Evolutionary conservation across 2,113 vertebrate genomes (phyloP).

Genomic region (Poicephalus meyeri): DNA sequence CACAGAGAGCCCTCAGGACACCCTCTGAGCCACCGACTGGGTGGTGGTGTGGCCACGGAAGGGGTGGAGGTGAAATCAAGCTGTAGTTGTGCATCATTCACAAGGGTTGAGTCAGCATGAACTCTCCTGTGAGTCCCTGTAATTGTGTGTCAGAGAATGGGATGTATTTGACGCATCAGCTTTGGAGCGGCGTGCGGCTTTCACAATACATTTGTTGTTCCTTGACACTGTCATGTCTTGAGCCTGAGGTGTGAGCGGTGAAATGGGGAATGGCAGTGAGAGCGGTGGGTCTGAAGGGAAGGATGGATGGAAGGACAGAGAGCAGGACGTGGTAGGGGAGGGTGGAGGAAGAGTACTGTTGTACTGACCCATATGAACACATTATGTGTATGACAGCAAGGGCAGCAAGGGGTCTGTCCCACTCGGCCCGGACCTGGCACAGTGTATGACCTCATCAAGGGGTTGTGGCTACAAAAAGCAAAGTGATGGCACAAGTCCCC

Average conservation of each 20-base stretch:
- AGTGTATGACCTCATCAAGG: not conserved
- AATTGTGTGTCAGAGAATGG: not conserved
- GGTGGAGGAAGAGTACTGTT: too few species aligned
- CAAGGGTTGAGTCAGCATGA: not conserved
- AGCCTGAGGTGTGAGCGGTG: not conserved
- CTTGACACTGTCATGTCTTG: not conserved
- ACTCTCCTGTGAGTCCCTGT: not conserved
- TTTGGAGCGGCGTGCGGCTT: not conserved
- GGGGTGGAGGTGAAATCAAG: not conserved
- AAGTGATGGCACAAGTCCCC: not conserved
- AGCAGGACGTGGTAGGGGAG: not conserved
- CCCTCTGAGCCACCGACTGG: rapidly evolving
- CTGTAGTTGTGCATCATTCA: not conserved
- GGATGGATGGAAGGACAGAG: rapidly evolving
- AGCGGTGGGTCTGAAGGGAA: not conserved
- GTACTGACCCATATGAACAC: rapidly evolving
- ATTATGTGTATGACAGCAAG: rapidly evolving
- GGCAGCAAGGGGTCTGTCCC: not conserved
- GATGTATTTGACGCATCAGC: not conserved
- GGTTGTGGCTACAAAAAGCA: not conserved
- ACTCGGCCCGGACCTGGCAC: rapidly evolving
- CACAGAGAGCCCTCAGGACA: not conserved
- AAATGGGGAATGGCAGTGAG: not conserved
- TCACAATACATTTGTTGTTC: not conserved
- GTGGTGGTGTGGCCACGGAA: rapidly evolving